Evolutionary conservation across 2,797 vertebrate species (phyloP).

Genomic region (Kryptolebias ocellatus): DNA sequence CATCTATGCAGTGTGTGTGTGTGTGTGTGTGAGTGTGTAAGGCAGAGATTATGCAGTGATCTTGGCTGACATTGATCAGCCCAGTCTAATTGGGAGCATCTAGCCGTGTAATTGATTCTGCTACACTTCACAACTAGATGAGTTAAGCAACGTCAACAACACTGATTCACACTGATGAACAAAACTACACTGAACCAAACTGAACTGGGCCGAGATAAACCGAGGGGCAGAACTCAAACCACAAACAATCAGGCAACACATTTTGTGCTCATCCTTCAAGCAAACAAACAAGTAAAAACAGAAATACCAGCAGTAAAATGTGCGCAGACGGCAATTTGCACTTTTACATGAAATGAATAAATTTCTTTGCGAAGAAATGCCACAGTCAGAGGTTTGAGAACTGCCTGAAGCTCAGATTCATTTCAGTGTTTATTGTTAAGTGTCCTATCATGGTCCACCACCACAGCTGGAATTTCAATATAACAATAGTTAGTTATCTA

Average conservation of each 20-base stretch:
- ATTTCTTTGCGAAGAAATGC: no score
- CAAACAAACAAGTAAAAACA: neutral
- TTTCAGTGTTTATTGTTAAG: no score
- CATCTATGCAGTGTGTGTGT: conserved; percentile 64
- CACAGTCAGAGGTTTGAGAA: no score
- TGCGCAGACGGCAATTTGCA: neutral
- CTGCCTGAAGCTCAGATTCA: no score
- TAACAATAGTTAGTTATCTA: no score
- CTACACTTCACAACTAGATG: conserved; percentile 79
- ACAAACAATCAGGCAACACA: conserved; percentile 1
- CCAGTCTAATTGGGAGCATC: conserved; percentile 82
- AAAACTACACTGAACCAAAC: conserved; percentile 43
- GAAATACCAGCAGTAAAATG: neutral
- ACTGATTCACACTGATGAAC: conserved; percentile 67
- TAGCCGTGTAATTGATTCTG: conserved; percentile 83
- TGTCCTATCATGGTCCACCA: no score
- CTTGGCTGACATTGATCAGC: conserved; percentile 83
- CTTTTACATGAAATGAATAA: no score
- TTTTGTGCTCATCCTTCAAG: conserved; percentile 3
- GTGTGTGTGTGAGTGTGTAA: conserved; percentile 28
- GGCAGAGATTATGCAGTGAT: conserved; percentile 76
- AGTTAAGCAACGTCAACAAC: conserved; percentile 79
- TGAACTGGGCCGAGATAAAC: conserved; percentile 15
- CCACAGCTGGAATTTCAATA: no score
- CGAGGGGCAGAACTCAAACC: conserved; percentile 11